Evolutionary conservation across 1,140 invertebrate species (phyloP).

Genomic region (Lepidurus couesii): DNA sequence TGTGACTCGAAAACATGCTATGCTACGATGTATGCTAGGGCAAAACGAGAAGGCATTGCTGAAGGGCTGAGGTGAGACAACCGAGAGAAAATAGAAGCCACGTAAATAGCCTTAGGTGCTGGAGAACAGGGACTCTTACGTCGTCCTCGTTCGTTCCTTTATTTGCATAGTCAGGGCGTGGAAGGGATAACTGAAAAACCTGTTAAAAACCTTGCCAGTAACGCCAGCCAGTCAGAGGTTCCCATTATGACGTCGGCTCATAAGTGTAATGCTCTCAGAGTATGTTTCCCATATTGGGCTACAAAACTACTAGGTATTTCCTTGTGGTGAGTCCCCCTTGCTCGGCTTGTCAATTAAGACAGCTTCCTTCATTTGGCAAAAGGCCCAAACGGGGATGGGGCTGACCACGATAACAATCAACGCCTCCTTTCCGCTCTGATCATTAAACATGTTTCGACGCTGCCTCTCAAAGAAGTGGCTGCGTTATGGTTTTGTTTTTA

Average conservation of each 20-base stretch:
- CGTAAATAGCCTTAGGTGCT: constrained; percentile 17
- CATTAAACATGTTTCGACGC: no score
- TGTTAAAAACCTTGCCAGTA: background rate
- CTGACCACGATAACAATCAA: no score
- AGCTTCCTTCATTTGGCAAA: no score
- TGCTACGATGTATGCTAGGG: no score
- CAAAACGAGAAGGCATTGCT: background rate
- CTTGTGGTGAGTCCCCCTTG: background rate
- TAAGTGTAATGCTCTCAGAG: background rate
- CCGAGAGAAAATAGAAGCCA: constrained; percentile 12
- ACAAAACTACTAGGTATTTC: background rate
- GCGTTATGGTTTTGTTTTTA: no score
- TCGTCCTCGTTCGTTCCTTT: background rate
- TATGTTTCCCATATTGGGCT: background rate
- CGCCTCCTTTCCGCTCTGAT: no score
- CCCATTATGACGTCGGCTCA: background rate
- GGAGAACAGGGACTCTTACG: background rate
- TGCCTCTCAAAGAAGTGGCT: no score
- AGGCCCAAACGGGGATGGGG: no score
- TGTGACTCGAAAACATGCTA: background rate
- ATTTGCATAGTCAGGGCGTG: constrained; percentile 11
- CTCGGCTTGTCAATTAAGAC: no score
- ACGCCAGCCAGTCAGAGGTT: background rate
- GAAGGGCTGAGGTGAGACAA: constrained; percentile 7
- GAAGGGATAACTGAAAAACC: background rate